A percentile compares a stretch with the other conserved stretches of the same genome.
Evolutionary conservation across 2,113 vertebrate species (phyloP).

Genomic region (Furnarius figulus): DNA sequence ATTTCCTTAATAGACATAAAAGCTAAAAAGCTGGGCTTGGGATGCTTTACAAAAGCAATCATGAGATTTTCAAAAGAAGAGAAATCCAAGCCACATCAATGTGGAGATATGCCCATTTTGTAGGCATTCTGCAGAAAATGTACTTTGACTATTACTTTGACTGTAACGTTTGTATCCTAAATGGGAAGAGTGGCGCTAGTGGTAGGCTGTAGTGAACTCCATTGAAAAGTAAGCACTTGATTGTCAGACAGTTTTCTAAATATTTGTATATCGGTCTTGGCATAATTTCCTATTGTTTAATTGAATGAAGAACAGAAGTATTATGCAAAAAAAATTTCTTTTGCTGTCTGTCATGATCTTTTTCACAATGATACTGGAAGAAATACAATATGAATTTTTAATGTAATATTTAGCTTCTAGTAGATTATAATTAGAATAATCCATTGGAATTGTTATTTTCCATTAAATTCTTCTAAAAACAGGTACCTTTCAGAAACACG

Average conservation of each 20-base stretch:
- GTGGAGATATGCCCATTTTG: neutral
- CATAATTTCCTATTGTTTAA: neutral
- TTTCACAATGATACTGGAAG: neutral
- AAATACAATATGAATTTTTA: neutral
- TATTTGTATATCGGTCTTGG: neutral
- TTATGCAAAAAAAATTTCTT: neutral
- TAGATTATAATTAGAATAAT: neutral
- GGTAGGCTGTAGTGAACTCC: neutral
- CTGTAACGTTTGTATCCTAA: neutral
- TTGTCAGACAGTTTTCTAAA: neutral
- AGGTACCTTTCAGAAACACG: neutral
- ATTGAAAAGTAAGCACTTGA: neutral
- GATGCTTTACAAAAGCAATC: neutral
- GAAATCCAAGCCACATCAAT: rapidly evolving
- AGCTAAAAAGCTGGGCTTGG: neutral
- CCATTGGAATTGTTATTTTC: neutral
- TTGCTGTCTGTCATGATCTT: neutral
- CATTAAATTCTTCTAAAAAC: neutral
- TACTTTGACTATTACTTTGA: neutral
- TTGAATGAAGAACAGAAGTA: neutral
- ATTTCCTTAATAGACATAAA: neutral
- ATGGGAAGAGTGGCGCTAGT: neutral
- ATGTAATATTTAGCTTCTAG: neutral
- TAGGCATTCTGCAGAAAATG: neutral
- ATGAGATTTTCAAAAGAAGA: neutral